phyloP scores from a whole-genome alignment of 2,888 invertebrate genomes.

The Aleiodes leptofemur region DNA sequence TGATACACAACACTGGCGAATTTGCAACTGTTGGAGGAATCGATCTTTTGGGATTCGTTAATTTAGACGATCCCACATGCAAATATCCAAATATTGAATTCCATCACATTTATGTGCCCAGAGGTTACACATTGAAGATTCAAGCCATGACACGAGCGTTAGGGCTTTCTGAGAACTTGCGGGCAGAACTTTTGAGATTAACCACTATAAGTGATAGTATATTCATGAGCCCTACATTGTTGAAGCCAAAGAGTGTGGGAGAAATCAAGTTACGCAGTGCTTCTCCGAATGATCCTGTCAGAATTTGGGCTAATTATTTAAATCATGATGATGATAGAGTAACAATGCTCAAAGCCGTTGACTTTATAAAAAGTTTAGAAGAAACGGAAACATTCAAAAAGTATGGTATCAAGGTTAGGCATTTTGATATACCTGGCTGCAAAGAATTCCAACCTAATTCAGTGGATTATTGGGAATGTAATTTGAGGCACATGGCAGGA shows the following conservation, averaged over 20 bases:
- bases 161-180: slow-evolving; percentile 72
- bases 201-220: slow-evolving; percentile 74
- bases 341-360: slow-evolving; percentile 65
- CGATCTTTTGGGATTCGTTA: slow-evolving; percentile 78
- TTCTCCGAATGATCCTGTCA: slow-evolving; percentile 76
- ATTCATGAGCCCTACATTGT: slow-evolving; percentile 82
- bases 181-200: slow-evolving; percentile 73
- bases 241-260: slow-evolving; percentile 80
- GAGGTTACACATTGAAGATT: slow-evolving; percentile 71
- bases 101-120: slow-evolving; percentile 76
- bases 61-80: slow-evolving; percentile 77
- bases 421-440: slow-evolving; percentile 64
- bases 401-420: slow-evolving; percentile 55
- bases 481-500: slow-evolving; percentile 77
- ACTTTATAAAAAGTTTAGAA: slow-evolving; percentile 53
- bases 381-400: slow-evolving; percentile 60
- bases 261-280: slow-evolving; percentile 75
- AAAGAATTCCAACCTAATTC: slow-evolving; percentile 58
- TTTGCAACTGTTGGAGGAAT: slow-evolving; percentile 74
- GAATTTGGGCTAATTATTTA: slow-evolving; percentile 77
- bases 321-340: slow-evolving; percentile 72
- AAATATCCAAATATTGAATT: slow-evolving; percentile 77
- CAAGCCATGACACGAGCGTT: slow-evolving; percentile 68
- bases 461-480: slow-evolving; percentile 76
- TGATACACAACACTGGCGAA: slow-evolving; percentile 75